These are phyloP conservation scores for Alexandromys fortis DNA, from an alignment of 2,113 vertebrate genomes.

Conservation along the genomic window DNA sequence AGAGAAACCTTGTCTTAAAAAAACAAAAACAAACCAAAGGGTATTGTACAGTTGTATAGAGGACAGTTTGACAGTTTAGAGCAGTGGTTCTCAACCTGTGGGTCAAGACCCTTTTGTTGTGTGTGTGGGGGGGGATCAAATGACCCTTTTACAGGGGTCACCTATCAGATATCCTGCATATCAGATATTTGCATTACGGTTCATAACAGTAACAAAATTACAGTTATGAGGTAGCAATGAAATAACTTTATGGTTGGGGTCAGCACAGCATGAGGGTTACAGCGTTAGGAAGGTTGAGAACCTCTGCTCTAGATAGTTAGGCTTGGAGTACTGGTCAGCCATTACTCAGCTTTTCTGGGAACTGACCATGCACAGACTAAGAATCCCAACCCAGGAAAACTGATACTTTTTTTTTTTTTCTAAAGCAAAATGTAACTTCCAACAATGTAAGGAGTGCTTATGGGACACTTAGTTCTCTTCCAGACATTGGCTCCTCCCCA, in stretches of 20 bases:
- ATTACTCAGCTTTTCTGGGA: conserved; percentile 62
- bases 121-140: not conserved
- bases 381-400: conserved; percentile 31
- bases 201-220: not conserved
- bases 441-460: conserved; percentile 25
- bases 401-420: not conserved
- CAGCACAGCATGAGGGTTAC: not conserved
- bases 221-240: not conserved
- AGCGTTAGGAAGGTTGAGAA: not conserved
- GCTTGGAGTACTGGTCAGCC: conserved; percentile 33
- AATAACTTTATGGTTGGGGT: not conserved
- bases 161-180: not conserved
- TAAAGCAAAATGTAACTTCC: conserved; percentile 31
- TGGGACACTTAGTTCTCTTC: not conserved
- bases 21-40: too few relatives aligned
- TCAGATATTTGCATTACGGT: not conserved
- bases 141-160: not conserved
- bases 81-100: not conserved
- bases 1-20: too few relatives aligned
- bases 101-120: not conserved
- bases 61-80: not conserved
- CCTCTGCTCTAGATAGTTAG: not conserved
- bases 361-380: not conserved
- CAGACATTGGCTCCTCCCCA: not conserved
- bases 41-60: too few relatives aligned